Percentiles rank a stretch among this genome's conserved stretches.
These are phyloP conservation scores for Pachyramphus minor DNA, from an alignment of 2,113 vertebrate species.

Conservation along the genomic window DNA sequence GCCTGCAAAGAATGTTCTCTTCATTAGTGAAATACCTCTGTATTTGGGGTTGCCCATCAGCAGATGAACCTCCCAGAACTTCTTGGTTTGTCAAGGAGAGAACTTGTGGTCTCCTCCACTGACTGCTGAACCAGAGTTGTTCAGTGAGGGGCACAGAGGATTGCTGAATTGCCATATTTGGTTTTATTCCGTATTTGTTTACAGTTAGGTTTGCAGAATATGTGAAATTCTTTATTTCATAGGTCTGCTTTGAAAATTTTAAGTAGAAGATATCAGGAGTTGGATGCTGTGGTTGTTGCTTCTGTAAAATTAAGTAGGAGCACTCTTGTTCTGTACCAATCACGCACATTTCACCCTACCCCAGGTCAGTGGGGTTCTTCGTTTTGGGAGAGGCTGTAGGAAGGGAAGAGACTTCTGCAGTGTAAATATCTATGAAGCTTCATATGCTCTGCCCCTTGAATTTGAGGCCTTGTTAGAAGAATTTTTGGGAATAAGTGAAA, in stretches of 20 bases:
- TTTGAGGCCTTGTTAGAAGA: not conserved
- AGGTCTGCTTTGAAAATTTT: not conserved
- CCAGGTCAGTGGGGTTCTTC: not conserved
- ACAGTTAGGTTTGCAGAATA: not conserved
- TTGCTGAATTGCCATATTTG: not conserved
- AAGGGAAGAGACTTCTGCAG: not conserved
- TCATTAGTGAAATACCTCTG: not conserved
- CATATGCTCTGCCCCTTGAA: not conserved
- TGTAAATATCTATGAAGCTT: not conserved
- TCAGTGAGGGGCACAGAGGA: not conserved
- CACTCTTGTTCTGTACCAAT: not conserved
- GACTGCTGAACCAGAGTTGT: not conserved
- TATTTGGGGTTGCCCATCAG: not conserved
- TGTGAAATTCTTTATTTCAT: not conserved
- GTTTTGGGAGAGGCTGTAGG: not conserved
- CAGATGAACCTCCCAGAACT: not conserved
- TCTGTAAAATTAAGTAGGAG: not conserved
- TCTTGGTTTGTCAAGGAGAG: not conserved
- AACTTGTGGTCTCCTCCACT: not conserved
- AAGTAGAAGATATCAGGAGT: not conserved
- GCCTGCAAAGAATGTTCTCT: not conserved
- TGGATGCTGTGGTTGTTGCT: not conserved
- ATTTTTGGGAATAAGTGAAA: not conserved
- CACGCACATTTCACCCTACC: accelerated
- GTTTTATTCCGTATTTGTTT: not conserved